Evolutionary conservation across 2,113 vertebrate genomes (phyloP).

Genomic region (Stegastes partitus): DNA sequence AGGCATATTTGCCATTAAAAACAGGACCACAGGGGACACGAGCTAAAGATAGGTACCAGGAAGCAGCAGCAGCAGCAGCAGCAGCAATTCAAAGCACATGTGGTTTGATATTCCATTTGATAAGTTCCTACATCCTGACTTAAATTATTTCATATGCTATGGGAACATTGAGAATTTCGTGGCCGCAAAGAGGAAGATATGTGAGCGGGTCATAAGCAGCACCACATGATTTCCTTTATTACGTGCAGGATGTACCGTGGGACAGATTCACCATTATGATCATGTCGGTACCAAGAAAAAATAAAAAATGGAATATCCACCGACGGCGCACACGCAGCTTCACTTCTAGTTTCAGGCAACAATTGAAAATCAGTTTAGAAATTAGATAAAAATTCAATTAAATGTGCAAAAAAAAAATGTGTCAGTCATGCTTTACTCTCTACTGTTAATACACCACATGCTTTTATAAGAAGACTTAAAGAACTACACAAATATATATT

Average conservation of each 20-base stretch:
- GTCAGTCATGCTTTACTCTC: constrained; percentile 22
- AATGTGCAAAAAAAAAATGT: constrained; percentile 45
- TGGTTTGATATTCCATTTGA: constrained; percentile 72
- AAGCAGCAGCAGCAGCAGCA: too few species aligned
- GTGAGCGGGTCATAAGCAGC: constrained; percentile 43
- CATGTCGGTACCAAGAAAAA: constrained; percentile 9
- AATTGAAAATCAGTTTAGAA: constrained; percentile 44
- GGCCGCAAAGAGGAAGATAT: constrained; percentile 33
- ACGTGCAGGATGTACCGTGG: constrained; percentile 26
- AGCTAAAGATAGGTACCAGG: constrained; percentile 74
- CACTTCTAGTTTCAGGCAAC: constrained; percentile 49
- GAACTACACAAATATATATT: too few species aligned
- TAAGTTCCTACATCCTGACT: constrained; percentile 71
- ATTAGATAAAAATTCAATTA: constrained; percentile 56
- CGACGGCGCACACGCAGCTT: constrained; percentile 42
- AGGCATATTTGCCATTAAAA: constrained; percentile 73
- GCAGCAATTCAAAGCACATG: constrained; percentile 69
- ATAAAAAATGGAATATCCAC: constrained; percentile 48
- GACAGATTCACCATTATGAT: constrained; percentile 40
- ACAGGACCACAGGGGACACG: constrained; percentile 68
- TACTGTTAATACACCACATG: too few species aligned
- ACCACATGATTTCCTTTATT: constrained; percentile 60
- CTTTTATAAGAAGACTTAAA: too few species aligned
- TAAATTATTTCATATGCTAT: constrained; percentile 68
- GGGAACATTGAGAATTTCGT: constrained; percentile 27